Conservation (phyloP, 2,888 invertebrate genomes). For the Alcis repandata region DNA sequence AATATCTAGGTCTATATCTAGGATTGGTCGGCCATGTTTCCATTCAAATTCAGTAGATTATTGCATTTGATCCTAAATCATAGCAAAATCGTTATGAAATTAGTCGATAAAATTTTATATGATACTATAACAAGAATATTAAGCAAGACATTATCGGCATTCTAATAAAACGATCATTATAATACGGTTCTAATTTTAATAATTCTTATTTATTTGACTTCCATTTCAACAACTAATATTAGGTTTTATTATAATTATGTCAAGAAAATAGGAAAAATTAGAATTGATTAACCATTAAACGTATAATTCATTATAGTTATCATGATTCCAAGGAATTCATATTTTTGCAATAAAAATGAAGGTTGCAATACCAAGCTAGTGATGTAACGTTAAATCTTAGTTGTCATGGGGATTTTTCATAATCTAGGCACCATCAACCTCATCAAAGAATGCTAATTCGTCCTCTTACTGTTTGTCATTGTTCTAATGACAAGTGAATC, state of each 20-base stretch:
- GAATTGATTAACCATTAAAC: slow-evolving; percentile 32
- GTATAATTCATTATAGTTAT: slow-evolving; percentile 22
- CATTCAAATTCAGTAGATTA: not conserved
- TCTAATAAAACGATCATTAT: slow-evolving; percentile 28
- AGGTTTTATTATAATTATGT: slow-evolving; percentile 31
- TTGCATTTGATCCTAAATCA: slow-evolving; percentile 26
- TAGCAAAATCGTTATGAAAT: slow-evolving; percentile 32
- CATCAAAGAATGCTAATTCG: no score
- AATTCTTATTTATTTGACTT: slow-evolving; percentile 39
- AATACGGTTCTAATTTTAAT: slow-evolving; percentile 31
- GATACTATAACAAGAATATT: slow-evolving; percentile 37
- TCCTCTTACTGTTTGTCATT: no score
- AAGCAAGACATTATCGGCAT: slow-evolving; percentile 23
- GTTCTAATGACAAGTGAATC: no score
- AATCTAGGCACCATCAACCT: no score
- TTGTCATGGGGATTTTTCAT: not conserved
- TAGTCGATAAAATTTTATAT: slow-evolving; percentile 40
- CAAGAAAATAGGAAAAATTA: slow-evolving; percentile 27
- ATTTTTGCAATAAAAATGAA: slow-evolving; percentile 21
- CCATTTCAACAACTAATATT: slow-evolving; percentile 36
- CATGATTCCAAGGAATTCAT: slow-evolving; percentile 22
- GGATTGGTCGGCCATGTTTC: not conserved
- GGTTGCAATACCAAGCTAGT: not conserved
- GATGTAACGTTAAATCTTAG: slow-evolving; percentile 6
- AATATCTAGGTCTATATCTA: not conserved